phyloP scores from a whole-genome alignment of 2,797 vertebrate genomes.

The Cossypha heuglini region DNA sequence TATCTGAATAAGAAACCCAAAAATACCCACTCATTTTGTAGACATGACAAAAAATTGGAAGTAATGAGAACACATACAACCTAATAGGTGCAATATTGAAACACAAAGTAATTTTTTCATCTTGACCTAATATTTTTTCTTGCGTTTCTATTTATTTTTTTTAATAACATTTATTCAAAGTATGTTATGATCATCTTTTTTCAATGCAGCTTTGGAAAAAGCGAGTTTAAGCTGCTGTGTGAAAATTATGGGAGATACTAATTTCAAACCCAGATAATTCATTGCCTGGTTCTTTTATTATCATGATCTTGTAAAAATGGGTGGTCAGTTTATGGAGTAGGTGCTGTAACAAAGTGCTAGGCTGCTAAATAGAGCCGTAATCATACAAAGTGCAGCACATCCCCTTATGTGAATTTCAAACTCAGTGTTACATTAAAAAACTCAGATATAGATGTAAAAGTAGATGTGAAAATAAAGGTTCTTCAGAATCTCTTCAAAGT shows the following conservation, averaged over 20 bases:
- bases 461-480: background rate
- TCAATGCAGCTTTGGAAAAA: background rate
- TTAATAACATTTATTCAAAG: background rate
- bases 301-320: background rate
- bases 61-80: accelerated
- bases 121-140: background rate
- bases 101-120: background rate
- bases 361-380: background rate
- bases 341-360: background rate
- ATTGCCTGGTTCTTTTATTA: background rate
- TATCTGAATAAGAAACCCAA: background rate
- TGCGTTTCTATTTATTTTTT: background rate
- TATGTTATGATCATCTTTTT: background rate
- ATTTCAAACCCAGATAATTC: background rate
- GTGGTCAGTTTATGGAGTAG: background rate
- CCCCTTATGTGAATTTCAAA: background rate
- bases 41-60: background rate
- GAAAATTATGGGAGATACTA: background rate
- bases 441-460: background rate
- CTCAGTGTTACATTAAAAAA: background rate
- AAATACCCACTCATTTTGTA: background rate
- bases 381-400: background rate
- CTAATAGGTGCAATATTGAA: background rate
- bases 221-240: background rate
- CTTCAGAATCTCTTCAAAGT: background rate